phyloP scores from a whole-genome alignment of 2,888 invertebrate genomes.

The Tiliacea aurago region DNA sequence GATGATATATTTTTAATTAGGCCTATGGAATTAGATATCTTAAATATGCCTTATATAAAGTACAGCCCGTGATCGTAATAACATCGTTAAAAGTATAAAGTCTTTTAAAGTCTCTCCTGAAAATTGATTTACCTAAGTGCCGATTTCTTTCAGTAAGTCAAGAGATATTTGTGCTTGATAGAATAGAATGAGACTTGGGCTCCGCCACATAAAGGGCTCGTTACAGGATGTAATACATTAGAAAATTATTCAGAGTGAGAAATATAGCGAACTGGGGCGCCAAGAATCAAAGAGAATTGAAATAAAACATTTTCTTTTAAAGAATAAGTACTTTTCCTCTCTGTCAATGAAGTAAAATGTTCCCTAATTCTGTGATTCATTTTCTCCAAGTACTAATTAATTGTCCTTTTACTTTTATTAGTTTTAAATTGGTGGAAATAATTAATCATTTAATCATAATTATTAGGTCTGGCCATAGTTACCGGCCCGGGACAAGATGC shows the following conservation, averaged over 20 bases:
- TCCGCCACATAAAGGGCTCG: slow-evolving; percentile 29
- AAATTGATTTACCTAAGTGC: slow-evolving; percentile 51
- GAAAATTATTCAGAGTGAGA: slow-evolving; percentile 24
- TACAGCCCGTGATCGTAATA: not conserved
- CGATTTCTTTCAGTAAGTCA: slow-evolving; percentile 49
- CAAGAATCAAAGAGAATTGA: slow-evolving; percentile 12
- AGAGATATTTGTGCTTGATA: slow-evolving; percentile 34
- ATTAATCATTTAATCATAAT: slow-evolving; percentile 7
- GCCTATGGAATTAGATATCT: not conserved
- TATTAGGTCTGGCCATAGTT: not conserved
- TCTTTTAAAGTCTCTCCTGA: slow-evolving; percentile 9
- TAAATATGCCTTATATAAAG: not conserved
- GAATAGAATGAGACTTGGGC: slow-evolving; percentile 27
- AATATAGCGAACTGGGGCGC: slow-evolving; percentile 3
- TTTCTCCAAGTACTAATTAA: not conserved
- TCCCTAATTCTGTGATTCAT: not conserved
- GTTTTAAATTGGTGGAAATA: not conserved
- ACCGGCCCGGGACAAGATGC: not conserved
- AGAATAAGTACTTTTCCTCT: not conserved
- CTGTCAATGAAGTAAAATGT: not conserved
- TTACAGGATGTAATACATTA: slow-evolving; percentile 46
- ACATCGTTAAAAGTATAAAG: slow-evolving; percentile 28
- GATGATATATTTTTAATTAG: not conserved
- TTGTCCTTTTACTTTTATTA: not conserved
- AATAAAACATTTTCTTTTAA: slow-evolving; percentile 10